Evolutionary conservation across 2,113 vertebrate genomes (phyloP).

Genomic region (Albula goreensis): DNA sequence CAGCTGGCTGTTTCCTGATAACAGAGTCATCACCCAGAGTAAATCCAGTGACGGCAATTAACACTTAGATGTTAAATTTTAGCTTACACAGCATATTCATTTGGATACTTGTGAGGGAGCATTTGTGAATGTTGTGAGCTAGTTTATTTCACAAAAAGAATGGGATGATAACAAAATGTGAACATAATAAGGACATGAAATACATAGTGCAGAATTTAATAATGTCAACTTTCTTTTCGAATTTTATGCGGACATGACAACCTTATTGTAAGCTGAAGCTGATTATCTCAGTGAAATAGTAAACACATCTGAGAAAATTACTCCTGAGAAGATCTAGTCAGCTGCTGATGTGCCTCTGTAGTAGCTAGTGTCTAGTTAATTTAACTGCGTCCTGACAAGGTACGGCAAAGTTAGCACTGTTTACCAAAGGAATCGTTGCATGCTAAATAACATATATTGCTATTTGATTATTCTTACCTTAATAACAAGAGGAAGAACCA

Average conservation of each 20-base stretch:
- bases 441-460: not conserved
- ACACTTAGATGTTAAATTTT: not conserved
- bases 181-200: not conserved
- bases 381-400: not conserved
- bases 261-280: not conserved
- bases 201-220: too few relatives aligned
- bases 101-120: not conserved
- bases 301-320: not conserved
- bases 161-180: not conserved
- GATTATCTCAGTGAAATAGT: not conserved
- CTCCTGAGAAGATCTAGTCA: not conserved
- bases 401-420: not conserved
- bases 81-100: not conserved
- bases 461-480: slow-evolving; percentile 14
- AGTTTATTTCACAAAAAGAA: not conserved
- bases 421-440: not conserved
- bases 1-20: not conserved
- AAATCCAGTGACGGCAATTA: not conserved
- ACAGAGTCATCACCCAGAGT: not conserved
- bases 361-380: not conserved
- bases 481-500: not conserved
- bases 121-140: not conserved
- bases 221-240: too few relatives aligned
- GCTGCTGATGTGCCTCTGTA: not conserved
- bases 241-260: too few relatives aligned